Percentiles rank a stretch among this genome's conserved stretches.
Conservation (phyloP, 2,888 invertebrate genomes). For the Scaptomyza parva region DNA sequence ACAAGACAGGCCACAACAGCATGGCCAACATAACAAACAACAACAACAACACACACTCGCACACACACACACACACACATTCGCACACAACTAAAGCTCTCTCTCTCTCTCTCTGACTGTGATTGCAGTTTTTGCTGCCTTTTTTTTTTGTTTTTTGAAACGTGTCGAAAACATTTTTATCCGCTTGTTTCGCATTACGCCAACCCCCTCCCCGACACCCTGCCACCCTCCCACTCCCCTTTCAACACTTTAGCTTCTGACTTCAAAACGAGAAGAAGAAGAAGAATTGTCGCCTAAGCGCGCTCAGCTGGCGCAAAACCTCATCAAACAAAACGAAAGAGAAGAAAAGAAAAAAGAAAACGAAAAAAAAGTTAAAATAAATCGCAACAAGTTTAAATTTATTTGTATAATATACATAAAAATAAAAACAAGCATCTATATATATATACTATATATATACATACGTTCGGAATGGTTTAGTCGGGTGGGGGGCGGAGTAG, state of each 20-base stretch:
- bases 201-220: neutral
- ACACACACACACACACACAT: constrained; percentile 4
- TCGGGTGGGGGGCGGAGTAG: neutral
- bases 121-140: constrained; percentile 65
- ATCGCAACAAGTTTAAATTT: neutral
- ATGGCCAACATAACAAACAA: constrained; percentile 55
- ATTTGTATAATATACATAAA: neutral
- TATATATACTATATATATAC: no score
- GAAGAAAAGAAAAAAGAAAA: constrained; percentile 6
- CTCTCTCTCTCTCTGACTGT: constrained; percentile 24
- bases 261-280: neutral
- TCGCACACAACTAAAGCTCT: neutral
- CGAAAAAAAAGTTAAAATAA: neutral
- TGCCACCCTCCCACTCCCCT: neutral
- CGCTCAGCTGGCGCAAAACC: no score
- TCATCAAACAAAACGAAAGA: constrained; percentile 8
- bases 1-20: constrained; percentile 74
- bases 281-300: no score
- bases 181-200: constrained; percentile 76
- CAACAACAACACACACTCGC: constrained; percentile 14
- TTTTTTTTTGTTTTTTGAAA: no score
- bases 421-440: neutral
- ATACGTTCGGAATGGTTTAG: no score
- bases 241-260: no score
- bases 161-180: constrained; percentile 81